phyloP scores from a whole-genome alignment of 2,113 vertebrate genomes.

The Muntiacus reevesi region DNA sequence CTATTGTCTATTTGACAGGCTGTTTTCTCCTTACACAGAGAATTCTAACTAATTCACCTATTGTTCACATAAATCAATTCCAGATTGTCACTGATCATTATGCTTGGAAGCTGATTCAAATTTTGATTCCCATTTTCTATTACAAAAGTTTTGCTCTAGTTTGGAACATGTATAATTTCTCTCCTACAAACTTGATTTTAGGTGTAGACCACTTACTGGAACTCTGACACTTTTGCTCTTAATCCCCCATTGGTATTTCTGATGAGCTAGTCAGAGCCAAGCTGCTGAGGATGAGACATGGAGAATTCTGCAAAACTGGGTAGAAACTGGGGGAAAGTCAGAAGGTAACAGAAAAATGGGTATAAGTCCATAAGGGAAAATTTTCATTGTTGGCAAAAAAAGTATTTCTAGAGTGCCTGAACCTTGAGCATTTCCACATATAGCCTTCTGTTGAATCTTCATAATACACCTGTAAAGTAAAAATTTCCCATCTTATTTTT shows the following conservation, averaged over 20 bases:
- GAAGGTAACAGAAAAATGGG: neutral
- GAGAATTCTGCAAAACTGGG: neutral
- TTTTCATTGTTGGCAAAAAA: neutral
- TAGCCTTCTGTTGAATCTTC: neutral
- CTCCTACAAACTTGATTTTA: neutral
- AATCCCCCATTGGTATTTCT: neutral
- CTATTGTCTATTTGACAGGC: neutral
- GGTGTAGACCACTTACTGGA: neutral
- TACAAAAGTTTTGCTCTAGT: neutral
- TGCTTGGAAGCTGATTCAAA: neutral
- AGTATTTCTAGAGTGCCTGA: neutral
- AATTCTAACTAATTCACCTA: neutral
- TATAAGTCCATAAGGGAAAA: neutral
- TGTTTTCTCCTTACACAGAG: neutral
- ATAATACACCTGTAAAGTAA: neutral
- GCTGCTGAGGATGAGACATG: neutral
- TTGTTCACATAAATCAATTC: neutral
- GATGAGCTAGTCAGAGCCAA: neutral
- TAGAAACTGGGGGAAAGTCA: neutral
- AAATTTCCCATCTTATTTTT: neutral
- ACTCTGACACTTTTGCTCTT: neutral
- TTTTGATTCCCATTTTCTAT: neutral
- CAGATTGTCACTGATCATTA: neutral
- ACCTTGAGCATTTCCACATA: neutral
- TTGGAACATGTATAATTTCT: neutral